Base-by-base conservation (phyloP, 2,888 invertebrate genomes). In the Chironomus tentans region DNA sequence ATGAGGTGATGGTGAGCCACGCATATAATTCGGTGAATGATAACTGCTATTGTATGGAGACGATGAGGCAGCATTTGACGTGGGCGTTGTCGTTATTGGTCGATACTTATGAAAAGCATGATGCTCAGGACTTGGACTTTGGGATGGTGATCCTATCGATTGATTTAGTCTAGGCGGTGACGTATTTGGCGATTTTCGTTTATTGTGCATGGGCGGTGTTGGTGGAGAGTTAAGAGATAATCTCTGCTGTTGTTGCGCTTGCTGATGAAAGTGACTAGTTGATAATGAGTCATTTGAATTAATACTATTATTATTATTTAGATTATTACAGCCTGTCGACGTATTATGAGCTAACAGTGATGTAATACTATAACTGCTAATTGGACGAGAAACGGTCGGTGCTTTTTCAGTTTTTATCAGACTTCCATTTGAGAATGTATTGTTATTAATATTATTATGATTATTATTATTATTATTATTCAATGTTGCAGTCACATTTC, bases 341-440 rank as follows among this genome's bases (percentile, higher is more conserved):
- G 73, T 78, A 69, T 77, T 77, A 21, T 78, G 77, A 21, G 91
- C 91, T 80, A 94, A 86, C 82, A 94, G 86, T 78, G 93, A 93
- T 81, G 92, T 92, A 83, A 94, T 94, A 85, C 93, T 93, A 85
- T 93, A 93, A 82, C 91, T 92, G 84, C 91, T 90, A 79, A 88
- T 87, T 80, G 88, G 85, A 77, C 83, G 82, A n/a, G 83, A 77
- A 38, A 62, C 56, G 24, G 70, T 46, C 38, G 76, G 65, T 69
- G 28, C 77, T 78, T 72, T 69, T 10, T 68, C 76, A 68, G 77
- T 13, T 7, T 28, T 22, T 24, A 22, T 68, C 24, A 71, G 48
- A 74, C 22, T 74, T 74, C 74, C 74, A 48, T 74, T 76, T 28
- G 76, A 18, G 38, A 38, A 38, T 38, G 38, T 38, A 38, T 38